phyloP scores from a whole-genome alignment of 2,113 vertebrate species.

The Dasyornis broadbenti region DNA sequence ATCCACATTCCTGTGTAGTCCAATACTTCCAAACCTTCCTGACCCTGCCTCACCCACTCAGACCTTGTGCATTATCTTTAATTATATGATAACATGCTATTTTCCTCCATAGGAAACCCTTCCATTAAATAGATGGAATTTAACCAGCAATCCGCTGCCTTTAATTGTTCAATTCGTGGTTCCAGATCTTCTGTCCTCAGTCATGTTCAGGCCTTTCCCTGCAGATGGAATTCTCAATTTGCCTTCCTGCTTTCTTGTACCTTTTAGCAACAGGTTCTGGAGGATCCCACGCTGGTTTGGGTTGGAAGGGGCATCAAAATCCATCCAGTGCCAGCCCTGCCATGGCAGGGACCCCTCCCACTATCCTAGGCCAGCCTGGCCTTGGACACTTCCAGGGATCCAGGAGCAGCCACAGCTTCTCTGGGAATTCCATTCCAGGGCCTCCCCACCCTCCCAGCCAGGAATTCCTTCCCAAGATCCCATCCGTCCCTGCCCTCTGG shows the following conservation, averaged over 20 bases:
- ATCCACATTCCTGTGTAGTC: neutral
- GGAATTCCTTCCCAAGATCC: neutral
- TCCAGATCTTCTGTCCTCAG: neutral
- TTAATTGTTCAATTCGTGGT: neutral
- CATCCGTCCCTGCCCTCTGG: neutral
- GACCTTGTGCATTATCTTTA: neutral
- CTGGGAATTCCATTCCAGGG: fast-evolving
- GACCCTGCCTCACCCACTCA: constrained; percentile 24
- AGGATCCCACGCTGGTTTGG: neutral
- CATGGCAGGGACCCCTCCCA: fast-evolving
- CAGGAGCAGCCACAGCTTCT: neutral
- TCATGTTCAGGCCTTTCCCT: neutral
- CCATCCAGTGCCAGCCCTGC: neutral
- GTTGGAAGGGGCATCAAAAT: neutral
- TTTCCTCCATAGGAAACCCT: neutral
- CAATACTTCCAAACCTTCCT: constrained; percentile 13
- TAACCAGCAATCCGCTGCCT: neutral
- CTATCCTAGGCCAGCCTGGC: fast-evolving
- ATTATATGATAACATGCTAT: neutral
- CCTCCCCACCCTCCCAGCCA: neutral
- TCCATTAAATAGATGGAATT: neutral
- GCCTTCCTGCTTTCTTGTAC: neutral
- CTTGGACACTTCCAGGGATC: neutral
- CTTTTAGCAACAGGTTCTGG: neutral
- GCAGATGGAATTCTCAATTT: neutral